A percentile compares a stretch with the other conserved stretches of the same genome.
Evolutionary conservation across 2,797 vertebrate genomes (phyloP).

Genomic region (Varecia variegata): DNA sequence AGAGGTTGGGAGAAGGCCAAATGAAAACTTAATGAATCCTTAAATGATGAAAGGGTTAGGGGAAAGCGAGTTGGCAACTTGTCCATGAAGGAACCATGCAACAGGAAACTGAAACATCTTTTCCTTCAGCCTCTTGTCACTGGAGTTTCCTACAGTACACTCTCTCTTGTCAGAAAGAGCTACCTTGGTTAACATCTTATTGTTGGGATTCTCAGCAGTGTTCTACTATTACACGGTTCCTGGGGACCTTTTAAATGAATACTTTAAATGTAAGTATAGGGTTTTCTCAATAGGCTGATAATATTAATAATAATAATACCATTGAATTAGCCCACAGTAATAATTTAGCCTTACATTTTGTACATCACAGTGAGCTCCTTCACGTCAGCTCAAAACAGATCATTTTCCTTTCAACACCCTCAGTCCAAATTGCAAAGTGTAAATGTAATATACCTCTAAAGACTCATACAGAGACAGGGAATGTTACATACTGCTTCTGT

Average conservation of each 20-base stretch:
- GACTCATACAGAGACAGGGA: neutral
- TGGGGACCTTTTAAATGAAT: neutral
- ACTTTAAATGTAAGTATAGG: neutral
- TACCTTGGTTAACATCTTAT: neutral
- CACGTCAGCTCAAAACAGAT: neutral
- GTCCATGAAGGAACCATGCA: neutral
- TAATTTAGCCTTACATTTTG: neutral
- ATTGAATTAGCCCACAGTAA: neutral
- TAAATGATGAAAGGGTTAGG: neutral
- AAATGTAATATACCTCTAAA: neutral
- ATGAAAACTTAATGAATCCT: conserved; percentile 32
- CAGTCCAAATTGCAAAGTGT: neutral
- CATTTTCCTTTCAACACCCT: neutral
- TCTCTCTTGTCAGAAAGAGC: neutral
- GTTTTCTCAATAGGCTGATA: conserved; percentile 3
- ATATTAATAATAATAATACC: neutral
- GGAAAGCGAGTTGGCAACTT: neutral
- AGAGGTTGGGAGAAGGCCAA: conserved; percentile 18
- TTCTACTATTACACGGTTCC: neutral
- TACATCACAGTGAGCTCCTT: neutral
- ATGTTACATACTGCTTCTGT: neutral
- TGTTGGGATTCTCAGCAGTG: neutral
- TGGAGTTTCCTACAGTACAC: neutral
- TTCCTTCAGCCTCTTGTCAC: neutral
- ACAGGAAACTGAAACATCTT: neutral